Base-by-base conservation (phyloP, 1,140 invertebrate species). In the Akabosia matsudoensis region DNA sequence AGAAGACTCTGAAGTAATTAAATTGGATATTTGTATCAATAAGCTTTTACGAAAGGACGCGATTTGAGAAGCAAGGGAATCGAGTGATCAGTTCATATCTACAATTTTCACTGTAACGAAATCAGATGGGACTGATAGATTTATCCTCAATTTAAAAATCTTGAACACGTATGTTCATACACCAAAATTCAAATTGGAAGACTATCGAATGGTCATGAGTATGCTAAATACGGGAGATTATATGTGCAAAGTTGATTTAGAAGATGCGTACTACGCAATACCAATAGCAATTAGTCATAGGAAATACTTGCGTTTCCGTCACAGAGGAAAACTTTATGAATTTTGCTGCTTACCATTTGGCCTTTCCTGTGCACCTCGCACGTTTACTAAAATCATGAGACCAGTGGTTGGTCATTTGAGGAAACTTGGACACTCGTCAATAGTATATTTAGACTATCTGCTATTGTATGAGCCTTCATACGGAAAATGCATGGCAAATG, bases 391-490 rank as follows among this genome's bases (percentile, higher is more conserved):
- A 70, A 33, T 75, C 33, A 26, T 67, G 10, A 64, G 33, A 33
- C 74, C 74, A 10, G 61, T 75, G 33, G 26, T 75, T n/a, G 7
- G 4, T 33, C 1, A 22, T 10, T 45, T 75, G 18, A 10, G 74
- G 22, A 10, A 1, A 37, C 7, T 67, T 7, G 74, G 61, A 10
- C 14, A 22, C 18, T 18, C 67, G 10, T 33, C 22, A 3, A 45
- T 64, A 33, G 70, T 51, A 31, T 80, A 80, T 73, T 14, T 80
- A 30, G 79, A 80, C 73, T 76, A 80, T 78, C 13, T 78, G 14
- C 52, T 80, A 33, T 28, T 75, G 22, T n/a, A 78, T 4, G 74
- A 70, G 0, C 14, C 45, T 37, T 67, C 18, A 13, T 30, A 0
- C 24, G 0, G 22, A 1, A 0, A 13, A 28, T 72, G 64, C 22